Evolutionary conservation across 2,113 vertebrate species (phyloP).

Genomic region (Hemibates koningsi): DNA sequence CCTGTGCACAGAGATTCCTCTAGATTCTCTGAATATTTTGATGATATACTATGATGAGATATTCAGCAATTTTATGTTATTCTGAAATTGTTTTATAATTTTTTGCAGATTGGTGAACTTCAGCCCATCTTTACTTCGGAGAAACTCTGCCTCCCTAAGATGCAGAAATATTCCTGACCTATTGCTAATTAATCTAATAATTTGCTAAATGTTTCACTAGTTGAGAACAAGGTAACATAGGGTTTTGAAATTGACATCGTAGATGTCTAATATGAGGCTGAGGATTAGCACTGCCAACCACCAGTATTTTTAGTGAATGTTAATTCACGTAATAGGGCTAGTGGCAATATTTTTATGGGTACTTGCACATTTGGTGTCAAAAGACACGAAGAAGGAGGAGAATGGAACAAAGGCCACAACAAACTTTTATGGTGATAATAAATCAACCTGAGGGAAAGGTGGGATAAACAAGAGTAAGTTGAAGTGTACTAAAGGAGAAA

Average conservation of each 20-base stretch:
- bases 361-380: not conserved
- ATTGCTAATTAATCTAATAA: not conserved
- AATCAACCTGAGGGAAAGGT: not conserved
- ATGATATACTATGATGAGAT: not conserved
- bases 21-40: not conserved
- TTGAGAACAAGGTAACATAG: not conserved
- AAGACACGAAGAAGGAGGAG: not conserved
- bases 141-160: not conserved
- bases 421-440: not conserved
- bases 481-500: not conserved
- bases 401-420: not conserved
- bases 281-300: not conserved
- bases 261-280: not conserved
- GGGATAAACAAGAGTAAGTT: not conserved
- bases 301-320: not conserved
- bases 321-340: rapidly evolving
- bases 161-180: not conserved
- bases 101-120: not conserved
- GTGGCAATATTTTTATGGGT: not conserved
- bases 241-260: not conserved
- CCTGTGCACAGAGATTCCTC: not conserved
- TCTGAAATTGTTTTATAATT: not conserved
- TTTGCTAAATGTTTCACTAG: not conserved
- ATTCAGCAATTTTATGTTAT: not conserved
- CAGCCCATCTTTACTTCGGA: not conserved